phyloP scores from a whole-genome alignment of 1,140 invertebrate species.

The Galleria mellonella region DNA sequence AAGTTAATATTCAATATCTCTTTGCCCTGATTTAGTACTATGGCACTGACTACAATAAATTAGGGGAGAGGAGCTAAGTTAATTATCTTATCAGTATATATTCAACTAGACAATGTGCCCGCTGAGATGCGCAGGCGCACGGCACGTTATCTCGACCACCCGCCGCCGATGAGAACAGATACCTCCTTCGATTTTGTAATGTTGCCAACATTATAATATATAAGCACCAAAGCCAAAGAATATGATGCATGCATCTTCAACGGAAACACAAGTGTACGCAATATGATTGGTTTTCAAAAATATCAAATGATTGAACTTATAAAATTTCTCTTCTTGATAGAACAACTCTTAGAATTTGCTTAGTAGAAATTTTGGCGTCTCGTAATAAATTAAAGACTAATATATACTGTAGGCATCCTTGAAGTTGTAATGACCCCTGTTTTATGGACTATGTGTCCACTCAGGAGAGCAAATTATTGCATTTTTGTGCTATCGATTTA shows the following conservation, averaged over 20 bases:
- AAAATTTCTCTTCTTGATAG: constrained; percentile 13
- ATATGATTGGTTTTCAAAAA: no score
- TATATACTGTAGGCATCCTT: constrained; percentile 16
- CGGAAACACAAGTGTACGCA: no score
- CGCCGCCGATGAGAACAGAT: constrained; percentile 14
- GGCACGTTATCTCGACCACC: constrained; percentile 32
- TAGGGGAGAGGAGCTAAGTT: constrained; percentile 18
- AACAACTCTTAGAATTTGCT: background rate
- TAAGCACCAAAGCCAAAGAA: constrained; percentile 22
- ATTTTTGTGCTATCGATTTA: background rate
- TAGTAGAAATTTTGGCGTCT: constrained; percentile 17
- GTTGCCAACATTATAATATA: constrained; percentile 25
- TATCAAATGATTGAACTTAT: constrained; percentile 6
- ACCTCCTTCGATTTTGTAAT: background rate
- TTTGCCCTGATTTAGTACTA: constrained; percentile 8
- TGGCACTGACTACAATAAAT: constrained; percentile 20
- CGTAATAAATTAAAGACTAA: constrained; percentile 17
- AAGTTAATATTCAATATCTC: no score
- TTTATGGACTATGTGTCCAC: constrained; percentile 24
- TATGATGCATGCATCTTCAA: background rate
- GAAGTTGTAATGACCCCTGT: constrained; percentile 34
- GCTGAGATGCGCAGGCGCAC: constrained; percentile 29
- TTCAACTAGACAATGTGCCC: constrained; percentile 26
- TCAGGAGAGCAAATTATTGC: constrained; percentile 35
- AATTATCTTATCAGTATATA: constrained; percentile 40